Conservation (phyloP, 2,888 invertebrate species). For the Catotricha subobsoleta region DNA sequence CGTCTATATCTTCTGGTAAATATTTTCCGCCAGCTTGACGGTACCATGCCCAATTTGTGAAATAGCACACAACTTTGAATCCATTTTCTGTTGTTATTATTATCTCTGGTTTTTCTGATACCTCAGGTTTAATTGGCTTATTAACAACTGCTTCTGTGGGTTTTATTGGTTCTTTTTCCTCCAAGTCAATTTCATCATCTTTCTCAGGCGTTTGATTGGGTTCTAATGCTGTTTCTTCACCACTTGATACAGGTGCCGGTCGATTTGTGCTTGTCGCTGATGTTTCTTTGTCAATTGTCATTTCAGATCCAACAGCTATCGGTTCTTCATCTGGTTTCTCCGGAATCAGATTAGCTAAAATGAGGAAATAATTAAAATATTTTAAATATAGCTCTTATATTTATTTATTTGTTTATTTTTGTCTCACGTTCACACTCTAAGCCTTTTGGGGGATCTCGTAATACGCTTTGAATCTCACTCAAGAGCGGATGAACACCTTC, state of each 20-base stretch:
- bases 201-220: not conserved
- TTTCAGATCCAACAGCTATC: constrained; percentile 4
- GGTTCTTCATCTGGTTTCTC: constrained; percentile 14
- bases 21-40: constrained; percentile 66
- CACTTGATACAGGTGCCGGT: not conserved
- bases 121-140: too few species aligned
- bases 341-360: too few species aligned
- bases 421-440: constrained; percentile 20
- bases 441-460: constrained; percentile 33
- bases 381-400: too few species aligned
- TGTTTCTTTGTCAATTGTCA: not conserved
- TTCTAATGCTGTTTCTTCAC: not conserved
- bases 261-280: not conserved
- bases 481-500: constrained; percentile 65
- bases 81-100: constrained; percentile 17
- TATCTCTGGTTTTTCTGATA: not conserved
- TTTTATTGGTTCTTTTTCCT: not conserved
- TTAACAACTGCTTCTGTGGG: not conserved
- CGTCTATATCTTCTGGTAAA: constrained; percentile 64
- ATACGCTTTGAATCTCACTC: constrained; percentile 52
- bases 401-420: too few species aligned
- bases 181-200: not conserved
- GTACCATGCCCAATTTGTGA: constrained; percentile 92
- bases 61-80: constrained; percentile 76
- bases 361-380: too few species aligned